Conservation (phyloP, 2,888 invertebrate species). For the Pherbina coryleti region DNA sequence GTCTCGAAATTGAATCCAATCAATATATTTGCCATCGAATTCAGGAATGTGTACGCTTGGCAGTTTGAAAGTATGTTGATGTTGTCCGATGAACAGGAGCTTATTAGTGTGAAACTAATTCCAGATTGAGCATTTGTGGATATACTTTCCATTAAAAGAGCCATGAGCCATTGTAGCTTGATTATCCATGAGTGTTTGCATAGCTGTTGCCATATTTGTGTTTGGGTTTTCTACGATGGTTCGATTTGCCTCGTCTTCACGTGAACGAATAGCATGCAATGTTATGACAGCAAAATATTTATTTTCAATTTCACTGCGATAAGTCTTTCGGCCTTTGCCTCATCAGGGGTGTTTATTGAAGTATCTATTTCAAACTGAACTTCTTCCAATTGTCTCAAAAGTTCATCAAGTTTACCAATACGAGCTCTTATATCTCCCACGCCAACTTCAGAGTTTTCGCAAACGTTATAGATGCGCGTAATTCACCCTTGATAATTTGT, state of each 20-base stretch:
- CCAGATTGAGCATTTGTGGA: neutral
- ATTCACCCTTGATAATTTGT: too few relatives aligned
- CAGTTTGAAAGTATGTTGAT: slow-evolving; percentile 11
- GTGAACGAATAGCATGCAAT: neutral
- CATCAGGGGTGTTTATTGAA: neutral
- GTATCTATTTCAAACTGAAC: slow-evolving; percentile 24
- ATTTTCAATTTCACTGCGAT: slow-evolving; percentile 20
- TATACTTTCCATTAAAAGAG: slow-evolving; percentile 3
- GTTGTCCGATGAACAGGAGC: neutral
- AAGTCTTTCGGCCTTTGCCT: slow-evolving; percentile 14
- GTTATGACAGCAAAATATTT: slow-evolving; percentile 14
- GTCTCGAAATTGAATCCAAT: slow-evolving; percentile 35
- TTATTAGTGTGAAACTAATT: neutral
- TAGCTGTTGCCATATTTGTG: too few relatives aligned
- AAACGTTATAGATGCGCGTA: too few relatives aligned
- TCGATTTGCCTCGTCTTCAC: too few relatives aligned
- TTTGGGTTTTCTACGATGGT: too few relatives aligned
- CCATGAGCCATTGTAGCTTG: too few relatives aligned
- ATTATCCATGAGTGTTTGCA: too few relatives aligned
- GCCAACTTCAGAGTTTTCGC: too few relatives aligned
- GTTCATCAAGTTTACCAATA: neutral
- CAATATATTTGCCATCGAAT: slow-evolving; percentile 17
- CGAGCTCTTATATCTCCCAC: too few relatives aligned
- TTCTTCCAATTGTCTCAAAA: neutral
- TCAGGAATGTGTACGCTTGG: slow-evolving; percentile 35